phyloP scores from a whole-genome alignment of 2,888 invertebrate species.

The Meandrusa payeni region DNA sequence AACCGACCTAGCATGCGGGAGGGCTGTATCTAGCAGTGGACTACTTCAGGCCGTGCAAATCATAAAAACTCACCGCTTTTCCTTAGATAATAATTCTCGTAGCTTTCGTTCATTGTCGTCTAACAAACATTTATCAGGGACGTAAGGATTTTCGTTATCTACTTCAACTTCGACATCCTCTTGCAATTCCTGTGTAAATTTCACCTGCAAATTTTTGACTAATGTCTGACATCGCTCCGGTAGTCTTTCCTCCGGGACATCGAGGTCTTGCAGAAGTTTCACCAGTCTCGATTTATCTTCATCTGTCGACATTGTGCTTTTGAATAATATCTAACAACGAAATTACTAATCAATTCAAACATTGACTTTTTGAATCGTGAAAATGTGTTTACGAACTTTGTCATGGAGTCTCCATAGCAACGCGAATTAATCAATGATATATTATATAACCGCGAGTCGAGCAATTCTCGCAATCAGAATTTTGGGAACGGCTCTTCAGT shows the following conservation, averaged over 20 bases:
- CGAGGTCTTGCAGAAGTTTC: conserved; percentile 60
- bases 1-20: no score
- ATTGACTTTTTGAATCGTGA: no score
- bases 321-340: no score
- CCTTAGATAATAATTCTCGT: conserved; percentile 42
- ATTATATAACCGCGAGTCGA: no score
- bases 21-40: background rate
- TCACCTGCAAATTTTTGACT: conserved; percentile 53
- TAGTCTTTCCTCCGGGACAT: conserved; percentile 58
- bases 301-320: conserved; percentile 64
- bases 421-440: no score
- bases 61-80: conserved; percentile 42
- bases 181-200: conserved; percentile 46
- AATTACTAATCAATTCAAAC: no score
- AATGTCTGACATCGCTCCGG: conserved; percentile 55
- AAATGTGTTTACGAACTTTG: no score
- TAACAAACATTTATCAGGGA: conserved; percentile 47
- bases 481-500: no score
- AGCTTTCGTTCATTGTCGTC: conserved; percentile 60
- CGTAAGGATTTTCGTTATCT: conserved; percentile 56
- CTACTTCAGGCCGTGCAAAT: no score
- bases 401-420: no score
- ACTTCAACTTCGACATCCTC: conserved; percentile 35
- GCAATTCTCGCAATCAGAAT: no score
- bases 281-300: conserved; percentile 62